phyloP scores from a whole-genome alignment of 92 coral and sea anemone species.

The Siderastrea radians region DNA sequence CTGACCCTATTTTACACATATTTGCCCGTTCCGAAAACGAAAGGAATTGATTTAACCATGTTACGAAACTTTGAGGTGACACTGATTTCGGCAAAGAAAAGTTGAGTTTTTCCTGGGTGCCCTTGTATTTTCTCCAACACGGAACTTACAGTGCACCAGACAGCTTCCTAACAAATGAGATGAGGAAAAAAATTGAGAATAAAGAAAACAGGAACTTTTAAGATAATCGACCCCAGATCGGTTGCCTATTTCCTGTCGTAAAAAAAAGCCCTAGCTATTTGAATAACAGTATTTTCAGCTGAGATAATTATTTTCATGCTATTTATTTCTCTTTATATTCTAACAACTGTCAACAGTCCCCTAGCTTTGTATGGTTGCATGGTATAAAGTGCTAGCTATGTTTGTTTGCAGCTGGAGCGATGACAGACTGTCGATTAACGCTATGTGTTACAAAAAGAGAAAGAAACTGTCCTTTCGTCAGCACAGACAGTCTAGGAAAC shows the following conservation, averaged over 20 bases:
- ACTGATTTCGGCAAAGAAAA: too few species aligned
- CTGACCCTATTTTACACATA: too few species aligned
- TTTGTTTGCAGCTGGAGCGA: too few species aligned
- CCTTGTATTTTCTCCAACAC: too few species aligned
- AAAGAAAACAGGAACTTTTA: not conserved
- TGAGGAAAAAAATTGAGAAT: too few species aligned
- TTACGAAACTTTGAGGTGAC: too few species aligned
- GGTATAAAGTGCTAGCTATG: too few species aligned
- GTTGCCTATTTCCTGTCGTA: not conserved
- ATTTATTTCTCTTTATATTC: not conserved
- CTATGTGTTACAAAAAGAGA: not conserved
- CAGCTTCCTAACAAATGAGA: not conserved
- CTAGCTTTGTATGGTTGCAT: not conserved
- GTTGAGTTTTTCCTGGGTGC: too few species aligned
- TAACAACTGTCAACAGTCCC: not conserved
- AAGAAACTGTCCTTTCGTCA: not conserved
- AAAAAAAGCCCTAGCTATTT: not conserved
- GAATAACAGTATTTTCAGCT: not conserved
- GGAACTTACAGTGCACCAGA: too few species aligned
- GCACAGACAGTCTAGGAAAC: not conserved
- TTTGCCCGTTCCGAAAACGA: too few species aligned
- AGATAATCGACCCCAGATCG: not conserved
- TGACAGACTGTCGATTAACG: not conserved
- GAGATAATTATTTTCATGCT: not conserved
- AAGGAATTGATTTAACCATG: too few species aligned